A percentile compares a stretch with the other conserved stretches of the same genome.
These are phyloP conservation scores for Philopedon plagiatum DNA, from an alignment of 2,888 invertebrate species.

Conservation along the genomic window DNA sequence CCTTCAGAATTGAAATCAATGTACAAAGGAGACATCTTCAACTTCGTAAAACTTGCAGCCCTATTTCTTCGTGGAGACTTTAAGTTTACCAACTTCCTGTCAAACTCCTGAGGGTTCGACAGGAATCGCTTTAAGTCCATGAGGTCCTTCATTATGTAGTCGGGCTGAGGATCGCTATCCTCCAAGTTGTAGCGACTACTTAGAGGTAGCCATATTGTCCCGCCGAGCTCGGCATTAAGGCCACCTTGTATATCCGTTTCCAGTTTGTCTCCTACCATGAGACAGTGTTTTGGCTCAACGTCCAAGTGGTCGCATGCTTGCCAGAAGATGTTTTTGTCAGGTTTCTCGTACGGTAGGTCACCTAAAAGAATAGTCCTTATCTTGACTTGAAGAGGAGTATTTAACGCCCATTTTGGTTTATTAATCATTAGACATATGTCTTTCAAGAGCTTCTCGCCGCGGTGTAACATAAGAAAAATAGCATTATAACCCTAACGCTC, in stretches of 20 bases:
- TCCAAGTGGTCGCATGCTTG: conserved; percentile 84
- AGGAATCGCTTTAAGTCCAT: conserved; percentile 75
- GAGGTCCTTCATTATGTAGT: conserved; percentile 77
- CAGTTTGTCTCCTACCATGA: conserved; percentile 88
- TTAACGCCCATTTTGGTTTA: too few relatives aligned
- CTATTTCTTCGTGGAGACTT: background rate
- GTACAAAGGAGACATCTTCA: conserved; percentile 3
- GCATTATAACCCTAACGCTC: too few relatives aligned
- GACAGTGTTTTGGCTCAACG: conserved; percentile 81
- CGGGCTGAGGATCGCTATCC: conserved; percentile 71
- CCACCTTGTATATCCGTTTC: conserved; percentile 92
- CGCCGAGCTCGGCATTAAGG: conserved; percentile 79
- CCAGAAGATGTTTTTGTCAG: conserved; percentile 85
- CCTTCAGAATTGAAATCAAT: conserved; percentile 17
- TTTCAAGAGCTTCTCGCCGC: too few relatives aligned
- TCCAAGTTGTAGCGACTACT: conserved; percentile 65
- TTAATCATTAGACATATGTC: too few relatives aligned
- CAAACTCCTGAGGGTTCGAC: background rate
- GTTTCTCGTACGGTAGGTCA: conserved; percentile 90
- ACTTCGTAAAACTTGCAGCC: background rate
- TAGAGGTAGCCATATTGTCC: conserved; percentile 86
- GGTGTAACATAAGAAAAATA: too few relatives aligned
- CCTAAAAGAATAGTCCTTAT: conserved; percentile 65
- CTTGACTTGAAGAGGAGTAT: background rate
- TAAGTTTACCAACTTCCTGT: background rate